phyloP scores from a whole-genome alignment of 2,113 vertebrate species.

The Myanophis thanlyinensis region DNA sequence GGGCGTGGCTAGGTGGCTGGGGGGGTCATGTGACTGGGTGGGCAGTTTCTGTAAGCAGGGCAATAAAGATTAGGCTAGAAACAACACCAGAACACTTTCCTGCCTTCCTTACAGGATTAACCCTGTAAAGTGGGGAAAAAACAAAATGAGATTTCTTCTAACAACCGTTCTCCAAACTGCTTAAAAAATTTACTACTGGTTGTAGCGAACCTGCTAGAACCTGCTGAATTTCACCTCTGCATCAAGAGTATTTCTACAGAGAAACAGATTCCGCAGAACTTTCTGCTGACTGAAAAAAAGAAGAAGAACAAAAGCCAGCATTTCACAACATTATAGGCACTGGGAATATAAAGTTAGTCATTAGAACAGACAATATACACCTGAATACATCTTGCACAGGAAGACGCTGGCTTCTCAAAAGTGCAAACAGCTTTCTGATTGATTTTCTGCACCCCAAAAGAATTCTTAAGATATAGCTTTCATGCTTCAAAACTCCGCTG shows the following conservation, averaged over 20 bases:
- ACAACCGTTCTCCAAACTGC: no score
- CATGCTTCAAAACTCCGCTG: conserved; percentile 40
- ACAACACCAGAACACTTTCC: no score
- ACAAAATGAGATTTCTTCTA: no score
- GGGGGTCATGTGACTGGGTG: no score
- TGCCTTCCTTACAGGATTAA: no score
- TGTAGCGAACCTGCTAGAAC: no score
- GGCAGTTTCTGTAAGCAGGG: no score
- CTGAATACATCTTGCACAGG: background rate
- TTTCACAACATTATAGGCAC: background rate
- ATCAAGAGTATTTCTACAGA: background rate
- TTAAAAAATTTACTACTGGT: no score
- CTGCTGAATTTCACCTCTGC: no score
- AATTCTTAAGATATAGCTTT: conserved; percentile 17
- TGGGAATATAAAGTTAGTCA: background rate
- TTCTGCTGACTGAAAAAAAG: background rate
- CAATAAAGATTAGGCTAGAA: no score
- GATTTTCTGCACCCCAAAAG: conserved; percentile 19
- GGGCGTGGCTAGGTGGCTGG: no score
- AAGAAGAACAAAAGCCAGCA: background rate
- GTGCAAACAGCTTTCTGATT: conserved; percentile 10
- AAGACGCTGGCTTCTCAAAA: background rate
- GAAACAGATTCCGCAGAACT: background rate
- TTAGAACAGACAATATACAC: background rate
- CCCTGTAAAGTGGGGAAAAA: no score